Evolutionary conservation across 2,888 invertebrate genomes (phyloP), one percentile per base, ranked within the genome.

Genomic region (Volucella inflata): DNA sequence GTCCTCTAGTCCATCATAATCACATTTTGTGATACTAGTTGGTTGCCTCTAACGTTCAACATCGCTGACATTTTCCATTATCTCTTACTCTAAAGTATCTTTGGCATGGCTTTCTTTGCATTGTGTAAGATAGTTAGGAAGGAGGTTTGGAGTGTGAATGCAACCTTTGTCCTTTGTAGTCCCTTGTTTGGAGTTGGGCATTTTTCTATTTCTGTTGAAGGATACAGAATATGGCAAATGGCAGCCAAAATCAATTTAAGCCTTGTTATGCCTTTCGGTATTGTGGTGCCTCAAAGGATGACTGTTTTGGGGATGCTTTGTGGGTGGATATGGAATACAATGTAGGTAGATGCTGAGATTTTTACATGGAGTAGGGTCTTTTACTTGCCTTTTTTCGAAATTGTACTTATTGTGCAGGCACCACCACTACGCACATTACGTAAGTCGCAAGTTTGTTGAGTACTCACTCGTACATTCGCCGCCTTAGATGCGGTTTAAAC

Each of bases 51-150:
- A 64, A 79, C 50, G 59, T 46, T 79, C 30, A 30, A 30, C 30
- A 70, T 76, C 76, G 76, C 71, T 85, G 80, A 85, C 81, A 85
- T 85, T 81, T 85, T 76, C 81, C 71, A 85, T 85, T 85, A 85
- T 76, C 70, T 80, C 71, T 55, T 71, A 42, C 70, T 71, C 60
- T 17, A 30, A 51, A 30, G 53, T 46, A 17, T 42, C 57, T 60
- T 48, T 42, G 74, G 42, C 12, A 50, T 38, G n/a, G 51, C 46
- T 36, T 62, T 40, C 60, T 16, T 71, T 70, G 38, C 42, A 53
- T 53, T 16, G n/a, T n/a, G n/a, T n/a, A n/a, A n/a, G n/a, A n/a
- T n/a, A n/a, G n/a, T n/a, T n/a, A n/a, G n/a, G n/a, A 21, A 12
- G 8, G 14, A 30, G 6, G 46, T 62, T 30, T 36, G 40, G 16